These are phyloP conservation scores for Petrophora chlorosata DNA, from an alignment of 2,888 invertebrate species.

Conservation along the genomic window DNA sequence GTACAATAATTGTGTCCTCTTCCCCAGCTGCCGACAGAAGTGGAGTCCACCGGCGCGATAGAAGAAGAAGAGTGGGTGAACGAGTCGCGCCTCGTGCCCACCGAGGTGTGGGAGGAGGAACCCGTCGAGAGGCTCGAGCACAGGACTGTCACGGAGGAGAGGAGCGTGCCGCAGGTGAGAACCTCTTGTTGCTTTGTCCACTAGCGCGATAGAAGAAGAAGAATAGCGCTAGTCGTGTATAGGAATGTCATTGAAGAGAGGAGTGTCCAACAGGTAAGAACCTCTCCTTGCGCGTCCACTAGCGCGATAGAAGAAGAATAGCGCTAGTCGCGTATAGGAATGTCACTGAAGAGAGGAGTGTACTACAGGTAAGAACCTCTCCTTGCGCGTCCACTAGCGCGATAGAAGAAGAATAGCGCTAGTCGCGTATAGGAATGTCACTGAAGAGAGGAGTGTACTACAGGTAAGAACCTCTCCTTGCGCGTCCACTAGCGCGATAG, in stretches of 20 bases:
- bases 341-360: too few species aligned
- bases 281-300: too few species aligned
- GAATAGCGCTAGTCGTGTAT: too few species aligned
- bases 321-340: too few species aligned
- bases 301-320: too few species aligned
- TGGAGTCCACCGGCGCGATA: slow-evolving; percentile 80
- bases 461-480: too few species aligned
- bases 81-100: slow-evolving; percentile 92
- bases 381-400: slow-evolving; percentile 80
- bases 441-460: too few species aligned
- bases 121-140: slow-evolving; percentile 93
- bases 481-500: slow-evolving; percentile 96
- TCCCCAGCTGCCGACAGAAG: slow-evolving; percentile 83
- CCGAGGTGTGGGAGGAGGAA: slow-evolving; percentile 97
- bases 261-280: too few species aligned
- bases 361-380: too few species aligned
- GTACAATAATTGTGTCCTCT: background rate
- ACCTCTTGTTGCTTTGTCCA: background rate
- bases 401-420: slow-evolving; percentile 88
- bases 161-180: slow-evolving; percentile 92
- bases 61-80: slow-evolving; percentile 90
- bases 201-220: too few species aligned
- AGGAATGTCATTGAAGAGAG: too few species aligned
- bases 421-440: slow-evolving; percentile 90
- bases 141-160: slow-evolving; percentile 93